phyloP scores from a whole-genome alignment of 2,888 invertebrate genomes.

The Lasioglossum vierecki region DNA sequence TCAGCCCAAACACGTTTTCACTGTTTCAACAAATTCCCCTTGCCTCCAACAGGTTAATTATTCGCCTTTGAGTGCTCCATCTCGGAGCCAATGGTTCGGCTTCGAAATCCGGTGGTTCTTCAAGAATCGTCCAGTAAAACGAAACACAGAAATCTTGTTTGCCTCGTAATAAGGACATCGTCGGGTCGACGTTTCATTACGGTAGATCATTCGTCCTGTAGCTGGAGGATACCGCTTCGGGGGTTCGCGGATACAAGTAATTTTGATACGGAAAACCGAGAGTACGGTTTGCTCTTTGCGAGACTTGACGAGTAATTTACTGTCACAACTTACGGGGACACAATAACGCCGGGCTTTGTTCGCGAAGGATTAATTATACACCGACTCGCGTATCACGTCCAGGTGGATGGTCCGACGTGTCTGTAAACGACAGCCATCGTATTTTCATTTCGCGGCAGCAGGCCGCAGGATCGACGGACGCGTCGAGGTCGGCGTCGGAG shows the following conservation, averaged over 20 bases:
- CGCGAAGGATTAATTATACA: conserved; percentile 62
- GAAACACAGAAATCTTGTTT: conserved; percentile 28
- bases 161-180: conserved; percentile 6
- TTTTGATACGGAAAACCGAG: conserved; percentile 26
- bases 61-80: neutral
- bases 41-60: neutral
- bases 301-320: conserved; percentile 66
- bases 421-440: conserved; percentile 68
- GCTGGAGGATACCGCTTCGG: neutral
- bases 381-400: conserved; percentile 47
- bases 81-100: neutral
- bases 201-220: neutral
- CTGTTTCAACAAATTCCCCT: neutral
- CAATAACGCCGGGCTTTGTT: conserved; percentile 54
- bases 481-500: conserved; percentile 14
- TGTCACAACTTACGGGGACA: conserved; percentile 56
- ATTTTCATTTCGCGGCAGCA: conserved; percentile 61
- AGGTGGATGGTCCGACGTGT: conserved; percentile 47
- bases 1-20: neutral
- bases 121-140: neutral
- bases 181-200: conserved; percentile 41
- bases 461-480: conserved; percentile 27
- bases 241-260: conserved; percentile 29
- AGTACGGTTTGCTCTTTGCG: conserved; percentile 44
- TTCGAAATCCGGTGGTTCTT: neutral